These are phyloP conservation scores for Clunio marinus DNA, from an alignment of 2,888 invertebrate species.

Conservation along the genomic window DNA sequence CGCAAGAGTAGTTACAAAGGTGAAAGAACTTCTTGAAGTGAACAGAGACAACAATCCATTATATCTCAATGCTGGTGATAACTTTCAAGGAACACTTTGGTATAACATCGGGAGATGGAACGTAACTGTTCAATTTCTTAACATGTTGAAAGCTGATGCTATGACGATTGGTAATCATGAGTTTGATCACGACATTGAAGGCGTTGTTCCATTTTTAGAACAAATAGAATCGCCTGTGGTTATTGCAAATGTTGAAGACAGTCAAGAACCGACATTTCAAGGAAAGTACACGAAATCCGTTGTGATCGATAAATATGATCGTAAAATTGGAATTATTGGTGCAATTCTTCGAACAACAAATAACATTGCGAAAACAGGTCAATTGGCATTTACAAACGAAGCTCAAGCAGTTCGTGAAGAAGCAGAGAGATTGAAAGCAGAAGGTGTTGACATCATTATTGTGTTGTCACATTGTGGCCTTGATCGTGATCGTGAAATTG, in stretches of 20 bases:
- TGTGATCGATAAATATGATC: conserved; percentile 59
- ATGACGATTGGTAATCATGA: conserved; percentile 85
- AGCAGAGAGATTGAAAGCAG: conserved; percentile 58
- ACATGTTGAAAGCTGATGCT: conserved; percentile 69
- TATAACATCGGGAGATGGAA: conserved; percentile 71
- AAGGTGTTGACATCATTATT: conserved; percentile 72
- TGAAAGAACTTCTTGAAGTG: conserved; percentile 51
- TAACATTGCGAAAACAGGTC: conserved; percentile 62
- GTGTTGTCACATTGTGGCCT: conserved; percentile 80
- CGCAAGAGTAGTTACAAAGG: conserved; percentile 59
- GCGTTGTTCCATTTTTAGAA: conserved; percentile 67
- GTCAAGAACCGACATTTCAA: conserved; percentile 61
- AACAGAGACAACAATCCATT: conserved; percentile 56
- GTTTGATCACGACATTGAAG: conserved; percentile 72
- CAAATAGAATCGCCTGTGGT: conserved; percentile 62
- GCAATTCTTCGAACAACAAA: conserved; percentile 65
- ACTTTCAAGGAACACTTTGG: conserved; percentile 80
- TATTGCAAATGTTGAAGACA: conserved; percentile 70
- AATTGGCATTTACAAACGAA: conserved; percentile 66
- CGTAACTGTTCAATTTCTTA: conserved; percentile 70
- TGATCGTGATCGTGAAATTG: conserved; percentile 63
- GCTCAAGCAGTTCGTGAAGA: conserved; percentile 62
- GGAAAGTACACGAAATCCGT: conserved; percentile 62
- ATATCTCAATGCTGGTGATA: conserved; percentile 77
- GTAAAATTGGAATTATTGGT: conserved; percentile 74